These are phyloP conservation scores for Tetragonisca angustula DNA, from an alignment of 2,888 invertebrate genomes.

Conservation along the genomic window DNA sequence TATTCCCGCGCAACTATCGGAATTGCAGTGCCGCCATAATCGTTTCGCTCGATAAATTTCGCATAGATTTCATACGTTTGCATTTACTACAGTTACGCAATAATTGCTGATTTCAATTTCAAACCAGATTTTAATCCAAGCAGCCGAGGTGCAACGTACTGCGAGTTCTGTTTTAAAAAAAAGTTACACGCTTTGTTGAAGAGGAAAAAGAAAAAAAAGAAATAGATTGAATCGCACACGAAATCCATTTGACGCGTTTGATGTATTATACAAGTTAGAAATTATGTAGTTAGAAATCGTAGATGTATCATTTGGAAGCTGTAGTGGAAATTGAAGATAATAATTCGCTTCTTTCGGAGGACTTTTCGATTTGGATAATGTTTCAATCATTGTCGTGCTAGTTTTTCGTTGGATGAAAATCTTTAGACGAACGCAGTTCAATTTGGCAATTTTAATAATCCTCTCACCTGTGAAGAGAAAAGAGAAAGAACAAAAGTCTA, in stretches of 20 bases:
- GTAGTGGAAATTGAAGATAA: background rate
- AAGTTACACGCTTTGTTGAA: too few species aligned
- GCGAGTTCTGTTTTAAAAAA: background rate
- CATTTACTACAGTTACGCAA: background rate
- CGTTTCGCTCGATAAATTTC: background rate
- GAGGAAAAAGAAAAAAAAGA: too few species aligned
- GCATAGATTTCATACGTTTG: background rate
- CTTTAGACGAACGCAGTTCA: background rate
- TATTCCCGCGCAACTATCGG: slow-evolving; percentile 31
- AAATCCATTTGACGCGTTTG: background rate
- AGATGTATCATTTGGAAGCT: background rate
- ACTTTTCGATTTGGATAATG: background rate
- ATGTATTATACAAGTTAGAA: background rate
- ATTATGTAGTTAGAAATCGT: background rate
- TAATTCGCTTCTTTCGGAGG: background rate
- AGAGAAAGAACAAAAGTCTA: background rate
- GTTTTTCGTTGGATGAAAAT: background rate
- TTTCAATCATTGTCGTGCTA: background rate
- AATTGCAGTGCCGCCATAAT: slow-evolving; percentile 6
- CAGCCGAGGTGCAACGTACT: background rate
- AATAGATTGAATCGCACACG: background rate
- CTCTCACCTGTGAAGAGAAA: background rate
- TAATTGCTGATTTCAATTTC: background rate
- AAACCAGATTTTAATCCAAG: background rate
- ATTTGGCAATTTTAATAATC: background rate